Evolutionary conservation across 2,113 vertebrate species (phyloP).

Genomic region (Hucho hucho): DNA sequence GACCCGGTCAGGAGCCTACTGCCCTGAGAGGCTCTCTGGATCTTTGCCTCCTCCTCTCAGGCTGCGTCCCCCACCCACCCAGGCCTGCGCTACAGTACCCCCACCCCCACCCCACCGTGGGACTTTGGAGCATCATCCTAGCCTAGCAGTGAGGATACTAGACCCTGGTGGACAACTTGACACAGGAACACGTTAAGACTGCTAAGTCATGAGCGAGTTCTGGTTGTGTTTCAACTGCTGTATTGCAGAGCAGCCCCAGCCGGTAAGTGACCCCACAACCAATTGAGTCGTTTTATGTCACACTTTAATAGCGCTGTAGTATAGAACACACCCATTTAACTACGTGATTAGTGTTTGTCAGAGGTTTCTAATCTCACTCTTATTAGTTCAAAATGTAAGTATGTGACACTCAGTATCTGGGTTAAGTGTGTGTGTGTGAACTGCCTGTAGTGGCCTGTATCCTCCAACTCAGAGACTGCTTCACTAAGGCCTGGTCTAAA

Average conservation of each 20-base stretch:
- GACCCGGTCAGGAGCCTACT: not conserved
- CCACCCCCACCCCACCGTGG: not conserved
- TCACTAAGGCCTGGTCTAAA: too few relatives aligned
- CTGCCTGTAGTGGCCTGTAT: too few relatives aligned
- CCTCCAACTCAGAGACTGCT: too few relatives aligned
- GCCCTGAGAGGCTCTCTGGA: conserved; percentile 13
- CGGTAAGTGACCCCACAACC: conserved; percentile 74
- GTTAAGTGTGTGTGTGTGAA: too few relatives aligned
- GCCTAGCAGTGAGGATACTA: not conserved
- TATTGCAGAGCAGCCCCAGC: conserved; percentile 87
- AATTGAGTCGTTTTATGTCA: too few relatives aligned
- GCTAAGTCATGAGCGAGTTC: conserved; percentile 83
- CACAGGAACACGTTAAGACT: conserved; percentile 56
- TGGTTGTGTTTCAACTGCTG: conserved; percentile 95
- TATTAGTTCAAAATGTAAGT: too few relatives aligned
- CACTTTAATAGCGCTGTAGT: too few relatives aligned
- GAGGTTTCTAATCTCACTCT: too few relatives aligned
- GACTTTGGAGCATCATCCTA: not conserved
- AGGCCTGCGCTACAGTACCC: not conserved
- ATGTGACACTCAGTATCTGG: too few relatives aligned
- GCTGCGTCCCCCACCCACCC: not conserved
- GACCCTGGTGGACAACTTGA: conserved; percentile 1
- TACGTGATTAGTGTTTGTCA: too few relatives aligned
- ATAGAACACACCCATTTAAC: too few relatives aligned
- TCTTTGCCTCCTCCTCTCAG: conserved; percentile 36